These are phyloP conservation scores for Dendroctonus valens DNA, from an alignment of 1,140 invertebrate species.

Conservation along the genomic window DNA sequence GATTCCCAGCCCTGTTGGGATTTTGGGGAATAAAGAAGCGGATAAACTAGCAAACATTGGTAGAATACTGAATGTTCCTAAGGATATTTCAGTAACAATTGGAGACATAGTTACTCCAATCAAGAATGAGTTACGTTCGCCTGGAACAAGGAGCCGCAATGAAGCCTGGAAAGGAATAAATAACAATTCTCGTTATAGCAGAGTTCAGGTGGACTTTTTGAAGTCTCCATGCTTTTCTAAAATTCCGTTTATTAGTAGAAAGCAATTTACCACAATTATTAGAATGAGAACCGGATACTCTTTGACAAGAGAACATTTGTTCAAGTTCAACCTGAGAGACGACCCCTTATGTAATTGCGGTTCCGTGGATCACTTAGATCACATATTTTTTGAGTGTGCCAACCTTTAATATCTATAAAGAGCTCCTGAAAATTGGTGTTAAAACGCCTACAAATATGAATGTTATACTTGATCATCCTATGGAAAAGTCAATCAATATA, in stretches of 20 bases:
- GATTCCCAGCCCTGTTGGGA: slow-evolving; percentile 13
- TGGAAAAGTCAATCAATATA: no score
- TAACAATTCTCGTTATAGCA: no score
- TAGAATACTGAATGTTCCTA: slow-evolving; percentile 5
- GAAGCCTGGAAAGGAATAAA: background rate
- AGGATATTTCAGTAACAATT: background rate
- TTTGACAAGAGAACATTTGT: slow-evolving; percentile 15
- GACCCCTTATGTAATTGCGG: slow-evolving; percentile 26
- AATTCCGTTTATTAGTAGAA: slow-evolving; percentile 9
- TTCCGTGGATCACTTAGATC: slow-evolving; percentile 13
- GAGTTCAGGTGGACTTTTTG: slow-evolving; percentile 7
- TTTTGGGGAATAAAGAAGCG: slow-evolving; percentile 10
- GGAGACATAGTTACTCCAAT: background rate
- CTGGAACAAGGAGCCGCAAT: no score
- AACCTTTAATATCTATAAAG: background rate
- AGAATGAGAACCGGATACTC: slow-evolving; percentile 28
- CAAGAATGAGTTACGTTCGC: background rate
- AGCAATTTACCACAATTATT: slow-evolving; percentile 25
- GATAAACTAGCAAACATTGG: slow-evolving; percentile 15
- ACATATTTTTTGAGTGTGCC: slow-evolving; percentile 26
- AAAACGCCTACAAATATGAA: slow-evolving; percentile 1
- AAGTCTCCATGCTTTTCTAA: slow-evolving; percentile 6
- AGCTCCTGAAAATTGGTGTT: slow-evolving; percentile 3
- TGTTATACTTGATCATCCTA: no score
- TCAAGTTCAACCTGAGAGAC: slow-evolving; percentile 9